phyloP scores from a whole-genome alignment of 2,888 invertebrate genomes.

The Bembecia ichneumoniformis region DNA sequence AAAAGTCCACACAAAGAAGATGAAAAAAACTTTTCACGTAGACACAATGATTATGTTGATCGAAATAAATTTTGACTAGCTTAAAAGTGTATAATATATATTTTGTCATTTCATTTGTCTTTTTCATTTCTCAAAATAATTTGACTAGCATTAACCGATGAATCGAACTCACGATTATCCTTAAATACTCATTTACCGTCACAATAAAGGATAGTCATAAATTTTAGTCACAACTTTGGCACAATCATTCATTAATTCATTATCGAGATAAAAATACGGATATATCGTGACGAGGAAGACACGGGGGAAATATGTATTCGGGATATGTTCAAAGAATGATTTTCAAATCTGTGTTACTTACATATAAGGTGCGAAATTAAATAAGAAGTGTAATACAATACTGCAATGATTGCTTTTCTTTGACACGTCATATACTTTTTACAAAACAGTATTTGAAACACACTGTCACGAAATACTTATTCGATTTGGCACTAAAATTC shows the following conservation, averaged over 20 bases:
- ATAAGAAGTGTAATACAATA: conserved; percentile 41
- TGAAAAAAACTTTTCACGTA: conserved; percentile 15
- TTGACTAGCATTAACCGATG: conserved; percentile 61
- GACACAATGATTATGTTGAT: conserved; percentile 28
- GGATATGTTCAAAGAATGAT: conserved; percentile 60
- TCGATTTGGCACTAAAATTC: conserved; percentile 4
- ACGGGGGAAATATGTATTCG: conserved; percentile 44
- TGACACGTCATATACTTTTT: conserved; percentile 14
- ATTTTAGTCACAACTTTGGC: conserved; percentile 59
- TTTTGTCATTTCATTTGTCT: conserved; percentile 26
- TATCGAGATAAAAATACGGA: conserved; percentile 36
- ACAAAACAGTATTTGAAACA: conserved; percentile 4
- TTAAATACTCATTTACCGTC: conserved; percentile 22
- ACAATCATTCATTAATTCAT: conserved; percentile 45
- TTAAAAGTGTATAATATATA: conserved; percentile 29
- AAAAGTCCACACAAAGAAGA: conserved; percentile 50
- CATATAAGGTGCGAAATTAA: conserved; percentile 63
- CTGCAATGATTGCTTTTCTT: conserved; percentile 14
- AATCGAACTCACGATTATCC: conserved; percentile 24
- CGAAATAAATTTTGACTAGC: conserved; percentile 65
- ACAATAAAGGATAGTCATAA: conserved; percentile 32
- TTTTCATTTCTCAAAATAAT: conserved; percentile 44
- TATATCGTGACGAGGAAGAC: conserved; percentile 68
- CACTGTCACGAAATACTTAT: neutral
- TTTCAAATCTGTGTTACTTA: conserved; percentile 43